Base-by-base conservation (phyloP, 2,113 vertebrate species). In the Apteryx mantelli region DNA sequence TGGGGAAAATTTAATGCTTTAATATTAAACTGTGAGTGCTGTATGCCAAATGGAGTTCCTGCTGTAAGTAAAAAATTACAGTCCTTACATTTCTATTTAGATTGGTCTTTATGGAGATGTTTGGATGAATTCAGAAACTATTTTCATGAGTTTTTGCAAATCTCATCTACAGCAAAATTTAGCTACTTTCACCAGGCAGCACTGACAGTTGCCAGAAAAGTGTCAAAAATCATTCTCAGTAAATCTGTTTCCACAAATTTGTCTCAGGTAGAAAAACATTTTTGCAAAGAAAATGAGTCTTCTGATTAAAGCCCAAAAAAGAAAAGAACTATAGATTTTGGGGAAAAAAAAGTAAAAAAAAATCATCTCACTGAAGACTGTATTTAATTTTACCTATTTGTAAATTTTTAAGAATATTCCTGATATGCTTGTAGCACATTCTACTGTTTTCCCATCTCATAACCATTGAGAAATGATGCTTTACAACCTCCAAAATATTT, bases 191-290 rank as follows among this genome's bases (percentile, higher is more conserved):
- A 94, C 21, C 55, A 96, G 60, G 19, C 93, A 90, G 93, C 89
- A 86, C 38, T 88, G 75, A 64, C 80, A 76, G 61, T 93, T 97
- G 96, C 92, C 91, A 97, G 82, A 63, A 95, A 97, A 96, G 61
- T 95, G 96, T 95, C 96, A 97, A 86, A 86, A 94, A 95, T 93
- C 78, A 44, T 89, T 95, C 76, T 95, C 87, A 77, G 89, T 94
- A 90, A 89, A 93, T 89, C 89, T 95, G 63, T 93, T 97, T 95
- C 65, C 95, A 88, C 68, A 93, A 81, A 89, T 95, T 95, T 88
- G n/a, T 95, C 79, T 69, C 89, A 96, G 93, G 94, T 97, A 95
- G 46, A 96, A 75, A 82, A 71, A 81, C 34, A 86, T 26, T 78
- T 86, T 91, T 95, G 58, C 55, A 61, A 94, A 85, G 48, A 92